phyloP scores from a whole-genome alignment of 2,888 invertebrate genomes.

The Drosophila pseudotalamancana region DNA sequence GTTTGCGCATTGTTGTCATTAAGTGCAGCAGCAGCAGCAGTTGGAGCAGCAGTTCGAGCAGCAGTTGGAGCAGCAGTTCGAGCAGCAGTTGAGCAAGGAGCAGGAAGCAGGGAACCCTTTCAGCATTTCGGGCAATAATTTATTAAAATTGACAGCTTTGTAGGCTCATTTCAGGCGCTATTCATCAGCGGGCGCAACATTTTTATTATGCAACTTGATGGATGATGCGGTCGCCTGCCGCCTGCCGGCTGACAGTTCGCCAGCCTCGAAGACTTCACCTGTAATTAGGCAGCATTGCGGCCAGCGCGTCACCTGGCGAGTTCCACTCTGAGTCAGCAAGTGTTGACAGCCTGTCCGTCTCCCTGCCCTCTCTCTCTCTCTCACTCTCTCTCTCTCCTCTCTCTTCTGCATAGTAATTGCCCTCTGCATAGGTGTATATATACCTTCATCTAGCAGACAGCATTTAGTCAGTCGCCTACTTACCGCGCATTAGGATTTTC shows the following conservation, averaged over 20 bases:
- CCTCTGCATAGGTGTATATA: constrained; percentile 12
- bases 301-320: constrained; percentile 19
- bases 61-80: constrained; percentile 38
- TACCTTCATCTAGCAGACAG: constrained; percentile 12
- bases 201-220: constrained; percentile 83
- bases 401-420: neutral
- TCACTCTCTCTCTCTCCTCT: constrained; percentile 28
- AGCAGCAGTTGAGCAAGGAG: too few species aligned
- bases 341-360: constrained; percentile 66
- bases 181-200: constrained; percentile 80
- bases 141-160: constrained; percentile 83
- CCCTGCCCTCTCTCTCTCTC: constrained; percentile 59
- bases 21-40: constrained; percentile 53
- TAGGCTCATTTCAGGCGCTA: constrained; percentile 83
- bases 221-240: constrained; percentile 79
- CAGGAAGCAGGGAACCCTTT: constrained; percentile 25
- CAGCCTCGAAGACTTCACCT: constrained; percentile 53
- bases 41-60: constrained; percentile 11
- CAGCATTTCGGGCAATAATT: constrained; percentile 76
- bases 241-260: constrained; percentile 63
- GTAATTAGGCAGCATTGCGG: constrained; percentile 71
- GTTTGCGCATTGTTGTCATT: constrained; percentile 77
- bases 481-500: constrained; percentile 94
- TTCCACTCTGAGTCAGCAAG: constrained; percentile 58
- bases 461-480: constrained; percentile 64